Conservation (phyloP, 2,888 invertebrate species). For the Ennomos erosarius region DNA sequence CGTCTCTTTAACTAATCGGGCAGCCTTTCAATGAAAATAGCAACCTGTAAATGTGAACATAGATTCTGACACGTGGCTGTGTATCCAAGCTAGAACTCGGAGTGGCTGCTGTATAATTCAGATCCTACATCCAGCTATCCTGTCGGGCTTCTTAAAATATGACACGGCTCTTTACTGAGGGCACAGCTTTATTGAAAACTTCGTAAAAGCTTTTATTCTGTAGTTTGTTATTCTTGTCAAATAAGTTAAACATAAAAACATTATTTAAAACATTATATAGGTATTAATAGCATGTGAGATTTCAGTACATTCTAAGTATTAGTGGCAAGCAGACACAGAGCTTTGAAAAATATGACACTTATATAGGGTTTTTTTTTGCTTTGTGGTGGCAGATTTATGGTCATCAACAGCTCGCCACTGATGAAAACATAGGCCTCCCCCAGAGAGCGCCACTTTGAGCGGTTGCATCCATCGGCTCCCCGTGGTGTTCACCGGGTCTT, state of each 20-base stretch:
- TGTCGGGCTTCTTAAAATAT: constrained; percentile 57
- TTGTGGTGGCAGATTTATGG: too few relatives aligned
- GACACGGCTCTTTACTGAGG: constrained; percentile 58
- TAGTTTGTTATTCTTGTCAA: too few relatives aligned
- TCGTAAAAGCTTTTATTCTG: constrained; percentile 12
- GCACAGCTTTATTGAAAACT: constrained; percentile 38
- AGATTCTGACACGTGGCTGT: constrained; percentile 76
- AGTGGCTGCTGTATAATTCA: constrained; percentile 69
- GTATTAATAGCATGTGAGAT: neutral
- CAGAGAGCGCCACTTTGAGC: too few relatives aligned
- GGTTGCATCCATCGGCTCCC: too few relatives aligned
- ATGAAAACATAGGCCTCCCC: too few relatives aligned
- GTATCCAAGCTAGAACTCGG: constrained; percentile 61
- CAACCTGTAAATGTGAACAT: constrained; percentile 76
- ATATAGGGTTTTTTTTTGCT: too few relatives aligned
- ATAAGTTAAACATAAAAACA: too few relatives aligned
- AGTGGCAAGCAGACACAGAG: too few relatives aligned
- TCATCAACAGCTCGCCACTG: too few relatives aligned
- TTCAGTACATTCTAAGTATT: too few relatives aligned
- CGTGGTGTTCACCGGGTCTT: too few relatives aligned
- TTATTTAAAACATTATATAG: neutral
- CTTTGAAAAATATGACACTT: too few relatives aligned
- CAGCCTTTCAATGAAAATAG: constrained; percentile 70
- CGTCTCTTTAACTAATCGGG: neutral
- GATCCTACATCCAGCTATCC: constrained; percentile 65